Base-by-base conservation (phyloP, 2,888 invertebrate genomes). In the Hyposoter dolosus region DNA sequence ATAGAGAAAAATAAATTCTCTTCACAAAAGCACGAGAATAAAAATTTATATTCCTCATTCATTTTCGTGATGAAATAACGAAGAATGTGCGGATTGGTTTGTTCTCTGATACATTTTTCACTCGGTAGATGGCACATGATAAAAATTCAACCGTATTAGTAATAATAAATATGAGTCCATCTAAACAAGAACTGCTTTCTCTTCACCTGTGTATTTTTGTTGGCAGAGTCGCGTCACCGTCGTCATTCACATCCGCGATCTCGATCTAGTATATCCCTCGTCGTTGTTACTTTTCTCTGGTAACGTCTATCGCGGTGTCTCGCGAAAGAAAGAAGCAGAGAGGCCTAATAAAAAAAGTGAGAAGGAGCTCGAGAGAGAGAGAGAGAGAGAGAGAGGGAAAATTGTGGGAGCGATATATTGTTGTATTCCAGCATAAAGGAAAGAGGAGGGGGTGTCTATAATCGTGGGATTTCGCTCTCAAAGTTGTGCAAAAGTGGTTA, bases 391-490 rank as follows among this genome's bases (percentile, higher is more conserved):
- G 72, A 85, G 81, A 78, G 66, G 43, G 72, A 78, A 81, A 86
- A 83, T 86, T 86, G 83, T 78, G 86, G 81, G 83, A 86, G 84
- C 79, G 79, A 19, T 77, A 76, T 80, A 86, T 82, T 83, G 86
- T 82, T 85, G 74, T 83, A 75, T 56, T 72, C 63, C 69, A 19
- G 45, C 35, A 77, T 35, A 15, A 43, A 15, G 65, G 28, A 32
- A 35, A 43, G 76, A 28, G 47, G 47, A 50, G 63, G 47, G 43
- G 47, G 79, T 28, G 65, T 17, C 76, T 77, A n/a, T 43, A 79
- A 50, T 84, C 83, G 86, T 86, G 86, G 83, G 86, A 85, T 63
- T 75, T 79, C 82, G 75, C 82, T 83, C 75, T 75, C 40, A 84
- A 84, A 84, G 86, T 86, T 84, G 82, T 82, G 86, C 86, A 86